Base-by-base conservation (phyloP, 2,888 invertebrate genomes). In the Amaurobius ferox region DNA sequence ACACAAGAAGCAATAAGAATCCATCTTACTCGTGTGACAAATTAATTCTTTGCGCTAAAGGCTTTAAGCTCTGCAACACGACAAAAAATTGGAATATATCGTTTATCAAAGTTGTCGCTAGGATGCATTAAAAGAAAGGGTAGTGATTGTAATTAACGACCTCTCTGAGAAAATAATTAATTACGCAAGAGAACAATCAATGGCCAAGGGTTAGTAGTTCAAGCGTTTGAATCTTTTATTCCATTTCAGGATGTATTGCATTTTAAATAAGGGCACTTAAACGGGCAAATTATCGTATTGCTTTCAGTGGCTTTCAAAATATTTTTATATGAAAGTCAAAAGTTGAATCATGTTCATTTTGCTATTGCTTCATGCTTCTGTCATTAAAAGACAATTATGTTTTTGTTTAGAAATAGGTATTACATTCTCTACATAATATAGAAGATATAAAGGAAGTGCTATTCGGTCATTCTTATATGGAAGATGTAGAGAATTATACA, bases 141-240 rank as follows among this genome's bases (percentile, higher is more conserved):
- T 55, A 55, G 55, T 55, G 55, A 55, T 55, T 55, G 55, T 55
- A 55, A 55, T 55, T 55, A 55, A 55, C 55, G 55, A 55, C 55
- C 55, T 55, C 55, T 55, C 23, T 44, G 19, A 55, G 55, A 55
- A 55, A 55, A 55, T 55, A 55, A 55, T 55, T 55, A 55, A 55
- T 55, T 55, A 55, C 55, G 19, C 11, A 19, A 6, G 23, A 23
- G 55, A 55, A 55, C 55, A 55, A 55, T 55, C 55, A 55, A 55
- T 55, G 55, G 55, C 23, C 55, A 55, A 55, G 55, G 55, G 55
- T 55, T 55, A 55, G 55, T 55, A 23, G 55, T 55, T 55, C 55
- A 55, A 55, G 55, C 55, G 55, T 19, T 55, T 55, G 55, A 23
- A 55, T 55, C 55, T 55, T 55, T 55, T 23, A 55, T 55, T 55